Conservation (phyloP, 2,888 invertebrate species). For the Sympetrum striolatum region DNA sequence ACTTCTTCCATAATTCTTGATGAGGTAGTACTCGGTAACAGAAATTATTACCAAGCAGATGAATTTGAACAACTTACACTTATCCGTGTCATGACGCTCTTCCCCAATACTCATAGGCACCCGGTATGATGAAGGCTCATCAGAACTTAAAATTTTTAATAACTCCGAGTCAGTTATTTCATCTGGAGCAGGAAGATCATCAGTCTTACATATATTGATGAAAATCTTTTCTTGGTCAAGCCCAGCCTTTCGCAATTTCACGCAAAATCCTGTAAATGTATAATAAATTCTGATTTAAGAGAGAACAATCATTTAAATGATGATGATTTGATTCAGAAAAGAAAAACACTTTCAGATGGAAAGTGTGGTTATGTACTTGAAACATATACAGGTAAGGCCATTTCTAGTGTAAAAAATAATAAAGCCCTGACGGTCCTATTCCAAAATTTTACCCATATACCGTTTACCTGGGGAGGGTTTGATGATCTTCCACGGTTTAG, state of each 20-base stretch:
- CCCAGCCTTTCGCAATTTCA: constrained; percentile 75
- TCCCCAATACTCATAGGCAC: constrained; percentile 93
- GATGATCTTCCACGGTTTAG: constrained; percentile 67
- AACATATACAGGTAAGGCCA: no score
- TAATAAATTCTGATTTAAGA: background rate
- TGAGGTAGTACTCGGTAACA: no score
- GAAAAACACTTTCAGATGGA: background rate
- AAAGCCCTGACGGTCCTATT: no score
- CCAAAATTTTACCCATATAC: background rate
- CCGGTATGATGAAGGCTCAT: constrained; percentile 74
- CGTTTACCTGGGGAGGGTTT: constrained; percentile 72
- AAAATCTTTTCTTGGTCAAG: constrained; percentile 77
- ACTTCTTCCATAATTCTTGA: background rate
- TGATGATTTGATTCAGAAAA: background rate
- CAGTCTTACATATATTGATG: constrained; percentile 83
- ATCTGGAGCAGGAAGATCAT: constrained; percentile 75
- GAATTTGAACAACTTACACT: constrained; percentile 59
- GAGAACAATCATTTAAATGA: background rate
- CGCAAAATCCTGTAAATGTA: constrained; percentile 72
- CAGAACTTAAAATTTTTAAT: constrained; percentile 70
- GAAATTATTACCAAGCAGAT: background rate
- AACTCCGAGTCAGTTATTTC: constrained; percentile 74
- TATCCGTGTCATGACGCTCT: constrained; percentile 78
- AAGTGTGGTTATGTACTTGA: background rate
- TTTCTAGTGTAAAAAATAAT: no score